Evolutionary conservation across 2,888 invertebrate species (phyloP), one percentile per base, ranked within the genome.

Genomic region (Clusia tigrina): DNA sequence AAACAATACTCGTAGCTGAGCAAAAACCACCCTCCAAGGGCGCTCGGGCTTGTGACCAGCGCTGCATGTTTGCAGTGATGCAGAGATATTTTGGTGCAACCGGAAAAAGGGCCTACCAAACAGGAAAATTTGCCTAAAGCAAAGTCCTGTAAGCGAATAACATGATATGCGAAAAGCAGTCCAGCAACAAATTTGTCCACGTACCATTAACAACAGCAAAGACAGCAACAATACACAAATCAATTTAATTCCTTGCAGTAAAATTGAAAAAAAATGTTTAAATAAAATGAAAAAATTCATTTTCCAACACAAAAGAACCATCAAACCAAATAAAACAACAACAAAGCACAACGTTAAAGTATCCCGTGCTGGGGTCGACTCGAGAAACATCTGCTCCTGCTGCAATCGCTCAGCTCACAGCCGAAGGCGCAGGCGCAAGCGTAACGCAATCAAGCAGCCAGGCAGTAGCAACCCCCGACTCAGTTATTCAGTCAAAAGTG

Each of bases 341-440:
- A 69, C 58, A 62, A 60, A 24, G 48, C 38, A 48, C 57, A 42
- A 38, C 18, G 48, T 6, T 22, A 48, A 48, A 48, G 60, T 77
- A 71, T 78, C 76, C 76, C 76, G 73, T 74, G 72, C 74, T 71
- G 70, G 69, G 70, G 70, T 71, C 67, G 68, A 55, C 52, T 69
- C 72, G 72, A 74, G 73, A 78, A 79, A 79, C 79, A 79, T 79
- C 79, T 79, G 79, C 79, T 71, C 78, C 78, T 78, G 79, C 76
- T 78, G 78, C 71, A 74, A 74, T 71, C 73, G 70, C 72, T 75
- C 72, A 69, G 59, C 54, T n/a, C n/a, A n/a, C n/a, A n/a, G n/a
- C n/a, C n/a, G n/a, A n/a, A n/a, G n/a, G n/a, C n/a, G 58, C 54
- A 60, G 38, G 42, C 48, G 48, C 48, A 48, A 48, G 18, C 67